Evolutionary conservation across 2,797 vertebrate genomes (phyloP), one percentile per base, ranked within the genome.

Genomic region (Periparus ater): DNA sequence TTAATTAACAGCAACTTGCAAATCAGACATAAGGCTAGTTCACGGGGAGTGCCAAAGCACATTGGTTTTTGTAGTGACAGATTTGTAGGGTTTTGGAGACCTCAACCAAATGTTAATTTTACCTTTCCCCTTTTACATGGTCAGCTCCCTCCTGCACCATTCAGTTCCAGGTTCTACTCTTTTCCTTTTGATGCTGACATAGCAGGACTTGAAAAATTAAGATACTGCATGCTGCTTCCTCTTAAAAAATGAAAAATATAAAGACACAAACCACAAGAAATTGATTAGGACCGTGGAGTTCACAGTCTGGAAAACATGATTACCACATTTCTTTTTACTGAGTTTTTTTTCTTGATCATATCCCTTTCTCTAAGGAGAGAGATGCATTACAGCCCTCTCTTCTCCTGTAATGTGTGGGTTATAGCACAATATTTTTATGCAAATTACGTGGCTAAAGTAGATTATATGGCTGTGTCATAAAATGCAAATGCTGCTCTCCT

Each of bases 401-500:
- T 45, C 11, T 20, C 48, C 25, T 30, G 4, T 40, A 50, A 14
- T 34, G 40, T 57, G 40, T 63, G 62, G 65, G 34, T 86, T 85
- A 50, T 36, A 57, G 72, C 72, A 85, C 36, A 70, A 44, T 77
- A 63, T 70, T 90, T 95, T 91, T 58, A 81, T 91, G 84, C 62
- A 93, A 89, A 93, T 89, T 58, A 65, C 23, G 29, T 17, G 54
- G 34, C 55, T 68, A 26, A 90, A 84, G 36, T 81, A 77, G 55
- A 68, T 77, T 91, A 77, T 80, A 68, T 53, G 58, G 7, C 57
- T 61, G 45, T 71, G 55, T 75, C 6, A 8, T 86, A 90, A 96
- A 95, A 89, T 42, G 34, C 84, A 85, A 88, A 79, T 68, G 38
- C 72, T 70, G 8, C 68, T 90, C 87, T 94, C 68, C 87, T 90